phyloP scores from a whole-genome alignment of 2,888 invertebrate genomes.

The Apotomis betuletana region DNA sequence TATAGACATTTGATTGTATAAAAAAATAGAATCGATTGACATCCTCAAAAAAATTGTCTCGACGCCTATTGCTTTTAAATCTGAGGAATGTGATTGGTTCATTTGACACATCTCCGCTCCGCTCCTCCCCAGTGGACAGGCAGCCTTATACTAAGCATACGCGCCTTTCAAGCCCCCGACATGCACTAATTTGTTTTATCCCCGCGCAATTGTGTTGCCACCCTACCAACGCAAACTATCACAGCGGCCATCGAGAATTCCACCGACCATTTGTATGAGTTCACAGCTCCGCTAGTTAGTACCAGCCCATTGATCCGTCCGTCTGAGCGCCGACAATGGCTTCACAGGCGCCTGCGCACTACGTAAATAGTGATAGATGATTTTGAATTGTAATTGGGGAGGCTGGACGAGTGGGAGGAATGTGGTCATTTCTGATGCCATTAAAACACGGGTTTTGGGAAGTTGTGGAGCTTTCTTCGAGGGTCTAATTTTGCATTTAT shows the following conservation, averaged over 20 bases:
- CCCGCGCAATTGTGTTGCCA: conserved; percentile 38
- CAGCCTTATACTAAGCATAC: too few relatives aligned
- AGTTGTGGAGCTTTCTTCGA: too few relatives aligned
- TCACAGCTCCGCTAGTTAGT: conserved; percentile 74
- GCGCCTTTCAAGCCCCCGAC: conserved; percentile 8
- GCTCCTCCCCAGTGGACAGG: too few relatives aligned
- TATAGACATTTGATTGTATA: too few relatives aligned
- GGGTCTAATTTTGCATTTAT: too few relatives aligned
- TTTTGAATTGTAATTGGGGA: conserved; percentile 41
- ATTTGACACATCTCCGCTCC: too few relatives aligned
- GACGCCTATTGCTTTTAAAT: too few relatives aligned
- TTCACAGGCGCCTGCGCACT: conserved; percentile 48
- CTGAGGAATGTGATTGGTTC: too few relatives aligned
- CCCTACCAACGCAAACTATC: conserved; percentile 45
- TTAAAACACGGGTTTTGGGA: background rate
- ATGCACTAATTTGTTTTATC: conserved; percentile 28
- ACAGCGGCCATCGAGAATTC: conserved; percentile 47
- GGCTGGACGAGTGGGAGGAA: conserved; percentile 8
- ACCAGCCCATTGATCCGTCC: conserved; percentile 73
- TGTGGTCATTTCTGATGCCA: background rate
- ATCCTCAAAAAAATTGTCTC: too few relatives aligned
- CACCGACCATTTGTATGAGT: conserved; percentile 69
- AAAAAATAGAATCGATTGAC: too few relatives aligned
- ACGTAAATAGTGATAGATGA: conserved; percentile 38
- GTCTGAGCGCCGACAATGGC: conserved; percentile 68